phyloP scores from a whole-genome alignment of 1,140 invertebrate species.

The Nymphalis io region DNA sequence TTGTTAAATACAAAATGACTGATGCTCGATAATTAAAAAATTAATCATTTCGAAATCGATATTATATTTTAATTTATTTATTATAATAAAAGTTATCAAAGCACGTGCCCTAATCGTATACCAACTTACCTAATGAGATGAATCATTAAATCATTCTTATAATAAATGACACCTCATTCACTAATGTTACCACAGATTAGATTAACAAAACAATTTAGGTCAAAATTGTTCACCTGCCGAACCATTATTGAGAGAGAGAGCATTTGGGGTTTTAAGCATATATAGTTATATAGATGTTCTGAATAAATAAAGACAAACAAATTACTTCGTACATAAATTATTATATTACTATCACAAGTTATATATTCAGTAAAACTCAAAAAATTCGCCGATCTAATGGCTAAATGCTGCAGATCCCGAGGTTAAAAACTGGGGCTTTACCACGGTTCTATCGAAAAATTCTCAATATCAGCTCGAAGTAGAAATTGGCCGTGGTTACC shows the following conservation, averaged over 20 bases:
- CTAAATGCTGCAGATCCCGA: too few relatives aligned
- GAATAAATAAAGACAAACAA: too few relatives aligned
- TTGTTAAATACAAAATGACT: too few relatives aligned
- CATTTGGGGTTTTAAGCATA: slow-evolving; percentile 42
- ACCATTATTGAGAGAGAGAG: slow-evolving; percentile 52
- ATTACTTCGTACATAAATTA: too few relatives aligned
- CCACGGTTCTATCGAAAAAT: too few relatives aligned
- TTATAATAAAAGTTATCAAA: neutral
- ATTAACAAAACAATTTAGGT: slow-evolving; percentile 49
- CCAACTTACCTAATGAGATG: slow-evolving; percentile 6
- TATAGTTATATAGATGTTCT: too few relatives aligned
- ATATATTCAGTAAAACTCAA: too few relatives aligned
- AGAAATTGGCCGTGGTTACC: too few relatives aligned
- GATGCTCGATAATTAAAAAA: too few relatives aligned
- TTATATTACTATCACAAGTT: too few relatives aligned
- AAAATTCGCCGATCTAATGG: too few relatives aligned
- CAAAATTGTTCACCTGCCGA: slow-evolving; percentile 50
- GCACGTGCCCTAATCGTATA: slow-evolving; percentile 13
- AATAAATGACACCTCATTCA: slow-evolving; percentile 10
- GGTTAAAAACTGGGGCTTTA: too few relatives aligned
- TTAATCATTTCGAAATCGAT: neutral
- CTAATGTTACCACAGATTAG: slow-evolving; percentile 30
- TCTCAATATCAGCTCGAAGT: slow-evolving; percentile 42
- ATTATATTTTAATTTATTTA: neutral
- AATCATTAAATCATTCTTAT: slow-evolving; percentile 3